phyloP scores from a whole-genome alignment of 2,888 invertebrate genomes.

The Hydriomena furcata region DNA sequence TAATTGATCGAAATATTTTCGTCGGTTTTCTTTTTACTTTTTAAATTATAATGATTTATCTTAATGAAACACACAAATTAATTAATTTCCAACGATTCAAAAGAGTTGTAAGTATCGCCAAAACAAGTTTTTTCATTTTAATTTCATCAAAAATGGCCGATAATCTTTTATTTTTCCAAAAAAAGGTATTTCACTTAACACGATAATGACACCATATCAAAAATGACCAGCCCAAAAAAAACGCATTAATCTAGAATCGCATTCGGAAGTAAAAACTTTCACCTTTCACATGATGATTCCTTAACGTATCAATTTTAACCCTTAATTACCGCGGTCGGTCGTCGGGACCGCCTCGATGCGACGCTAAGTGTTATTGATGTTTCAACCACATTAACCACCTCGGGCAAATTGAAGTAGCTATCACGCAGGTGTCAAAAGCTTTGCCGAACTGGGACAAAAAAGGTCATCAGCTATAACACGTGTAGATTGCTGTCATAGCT shows the following conservation, averaged over 20 bases:
- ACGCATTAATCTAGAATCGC: conserved; percentile 28
- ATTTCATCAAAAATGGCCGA: no score
- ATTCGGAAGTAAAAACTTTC: conserved; percentile 40
- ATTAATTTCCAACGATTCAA: no score
- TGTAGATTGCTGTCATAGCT: conserved; percentile 56
- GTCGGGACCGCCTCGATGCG: conserved; percentile 52
- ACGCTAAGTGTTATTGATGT: conserved; percentile 71
- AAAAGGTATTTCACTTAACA: conserved; percentile 10
- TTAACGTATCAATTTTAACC: conserved; percentile 74
- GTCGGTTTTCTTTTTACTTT: no score
- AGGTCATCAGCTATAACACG: conserved; percentile 73
- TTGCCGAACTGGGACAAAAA: conserved; percentile 72
- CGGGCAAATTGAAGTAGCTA: conserved; percentile 69
- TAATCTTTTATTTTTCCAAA: conserved; percentile 5
- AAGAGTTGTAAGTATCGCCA: no score
- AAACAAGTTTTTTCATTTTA: no score
- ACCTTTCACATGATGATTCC: conserved; percentile 42
- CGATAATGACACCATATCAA: conserved; percentile 31
- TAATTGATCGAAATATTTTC: no score
- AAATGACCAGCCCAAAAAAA: conserved; percentile 27
- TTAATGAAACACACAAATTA: no score
- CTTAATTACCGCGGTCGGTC: conserved; percentile 57
- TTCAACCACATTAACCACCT: conserved; percentile 59
- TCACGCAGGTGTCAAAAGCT: conserved; percentile 79
- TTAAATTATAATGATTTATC: no score